Base-by-base conservation (phyloP, 1,140 invertebrate species). In the Melipona quadrifasciata region DNA sequence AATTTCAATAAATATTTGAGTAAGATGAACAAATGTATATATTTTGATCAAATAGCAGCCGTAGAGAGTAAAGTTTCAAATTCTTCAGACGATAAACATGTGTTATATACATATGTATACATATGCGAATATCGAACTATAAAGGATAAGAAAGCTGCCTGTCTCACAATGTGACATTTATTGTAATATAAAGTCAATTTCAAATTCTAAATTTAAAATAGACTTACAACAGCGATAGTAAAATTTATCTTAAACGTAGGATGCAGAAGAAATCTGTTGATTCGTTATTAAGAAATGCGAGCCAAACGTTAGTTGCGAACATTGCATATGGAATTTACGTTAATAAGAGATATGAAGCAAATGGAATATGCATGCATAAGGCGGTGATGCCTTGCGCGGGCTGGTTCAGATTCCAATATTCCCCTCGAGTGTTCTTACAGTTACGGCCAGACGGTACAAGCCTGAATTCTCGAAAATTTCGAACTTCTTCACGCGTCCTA, bases 331-430 rank as follows among this genome's bases (percentile, higher is more conserved):
- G 31, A 64, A 57, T 17, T 27, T 27, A 47, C 64, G 81, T 51
- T n/a, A 82, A 82, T 82, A 82, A 58, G 81, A 57, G 70, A 31
- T n/a, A 34, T 31, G 51, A 27, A 58, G 67, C 64, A 53, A 83
- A 74, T 77, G 73, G 74, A 83, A 83, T 83, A 83, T 71, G 82
- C 82, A 79, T 83, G 75, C 82, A 77, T 39, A 74, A 78, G 82
- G 24, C 67, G 8, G n/a, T 4, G 75, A 79, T 84, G 82, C 72
- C 76, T 64, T 68, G 55, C 21, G 67, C 82, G 72, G 51, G 19
- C 55, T 53, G 55, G 19, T 72, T 67, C 34, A 27, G 76, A 79
- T 79, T 84, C 76, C 76, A 84, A 84, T 84, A 84, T 84, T 61
- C 82, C 65, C 12, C 68, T 53, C 55, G 55, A 39, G 57, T 21